Evolutionary conservation across 1,140 invertebrate genomes (phyloP), one percentile per base, ranked within the genome.

Genomic region (Drosophila setifemur): DNA sequence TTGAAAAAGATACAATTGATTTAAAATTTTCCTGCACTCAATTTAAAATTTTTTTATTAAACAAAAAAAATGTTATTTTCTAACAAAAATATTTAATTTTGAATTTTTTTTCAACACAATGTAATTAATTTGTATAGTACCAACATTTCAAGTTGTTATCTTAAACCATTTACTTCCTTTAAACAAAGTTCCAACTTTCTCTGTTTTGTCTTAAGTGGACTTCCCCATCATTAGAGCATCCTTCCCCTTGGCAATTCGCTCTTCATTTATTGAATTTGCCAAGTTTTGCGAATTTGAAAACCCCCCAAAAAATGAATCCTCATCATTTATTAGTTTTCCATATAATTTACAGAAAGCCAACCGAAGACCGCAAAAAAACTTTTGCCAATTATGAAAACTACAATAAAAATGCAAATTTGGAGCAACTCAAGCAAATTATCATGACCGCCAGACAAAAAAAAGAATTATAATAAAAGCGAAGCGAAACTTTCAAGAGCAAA

Each of bases 301-400:
- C 11, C 21, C 19, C 11, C 21, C 19, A 29, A 63, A 79, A 82
- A 79, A 71, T 58, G 52, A 75, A 73, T 53, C 37, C 74, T 69
- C 63, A 68, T 53, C 75, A 73, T 76, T 79, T 79, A 79, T 79
- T 79, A 79, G 76, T 79, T 79, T 75, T 64, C 52, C 75, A 79
- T 79, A 79, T 79, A 79, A 78, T 79, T 79, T 69, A 40, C 31
- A 53, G 50, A 73, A 69, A 79, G 60, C 67, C 12, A 61, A 21
- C 52, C 52, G n/a, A 43, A 58, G 53, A 58, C 25, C 57, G 35
- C 25, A 55, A 61, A 55, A 75, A 66, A 66, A 68, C 60, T 81
- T 81, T 82, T 67, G 50, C 77, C 77, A 82, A 81, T 82, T 81
- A 82, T 81, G 72, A 82, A 82, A 81, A 81, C 77, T 81, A 81